Percentiles rank a stretch among this genome's conserved stretches.
Evolutionary conservation across 2,888 invertebrate species (phyloP).

Genomic region (Drosophila crucigera): DNA sequence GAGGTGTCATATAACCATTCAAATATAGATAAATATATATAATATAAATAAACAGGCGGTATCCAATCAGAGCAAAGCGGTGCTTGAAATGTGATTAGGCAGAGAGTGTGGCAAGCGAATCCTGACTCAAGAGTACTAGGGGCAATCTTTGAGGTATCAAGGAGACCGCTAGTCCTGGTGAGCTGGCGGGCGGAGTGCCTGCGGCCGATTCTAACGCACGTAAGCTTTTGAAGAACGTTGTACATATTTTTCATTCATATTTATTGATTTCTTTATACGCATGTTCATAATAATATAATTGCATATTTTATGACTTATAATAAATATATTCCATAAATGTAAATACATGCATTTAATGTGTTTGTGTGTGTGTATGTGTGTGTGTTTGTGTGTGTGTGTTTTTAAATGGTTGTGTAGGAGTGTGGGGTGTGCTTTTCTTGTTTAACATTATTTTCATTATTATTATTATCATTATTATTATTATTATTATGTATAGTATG

Average conservation of each 20-base stretch:
- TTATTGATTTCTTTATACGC: constrained; percentile 77
- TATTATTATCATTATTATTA: constrained; percentile 18
- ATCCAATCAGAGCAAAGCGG: too few relatives aligned
- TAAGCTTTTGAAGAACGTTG: not conserved
- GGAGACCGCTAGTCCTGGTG: too few relatives aligned
- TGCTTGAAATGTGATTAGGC: too few relatives aligned
- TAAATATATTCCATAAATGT: constrained; percentile 67
- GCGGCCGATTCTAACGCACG: too few relatives aligned
- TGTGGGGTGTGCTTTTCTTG: constrained; percentile 59
- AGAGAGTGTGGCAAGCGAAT: too few relatives aligned
- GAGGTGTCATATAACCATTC: not conserved
- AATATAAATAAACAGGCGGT: too few relatives aligned
- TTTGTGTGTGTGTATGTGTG: constrained; percentile 39
- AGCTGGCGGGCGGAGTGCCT: too few relatives aligned
- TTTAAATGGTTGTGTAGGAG: constrained; percentile 9
- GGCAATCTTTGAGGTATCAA: too few relatives aligned
- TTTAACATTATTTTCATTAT: constrained; percentile 58
- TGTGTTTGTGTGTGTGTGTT: constrained; percentile 33
- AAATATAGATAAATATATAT: not conserved
- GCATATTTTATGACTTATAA: constrained; percentile 77
- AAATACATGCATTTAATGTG: constrained; percentile 70
- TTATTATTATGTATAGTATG: constrained; percentile 43
- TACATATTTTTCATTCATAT: constrained; percentile 70
- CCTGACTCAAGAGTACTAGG: too few relatives aligned
- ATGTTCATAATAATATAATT: constrained; percentile 79